Evolutionary conservation across 1,140 invertebrate species (phyloP), one percentile per base, ranked within the genome.

Genomic region (Drosophila mauritiana): DNA sequence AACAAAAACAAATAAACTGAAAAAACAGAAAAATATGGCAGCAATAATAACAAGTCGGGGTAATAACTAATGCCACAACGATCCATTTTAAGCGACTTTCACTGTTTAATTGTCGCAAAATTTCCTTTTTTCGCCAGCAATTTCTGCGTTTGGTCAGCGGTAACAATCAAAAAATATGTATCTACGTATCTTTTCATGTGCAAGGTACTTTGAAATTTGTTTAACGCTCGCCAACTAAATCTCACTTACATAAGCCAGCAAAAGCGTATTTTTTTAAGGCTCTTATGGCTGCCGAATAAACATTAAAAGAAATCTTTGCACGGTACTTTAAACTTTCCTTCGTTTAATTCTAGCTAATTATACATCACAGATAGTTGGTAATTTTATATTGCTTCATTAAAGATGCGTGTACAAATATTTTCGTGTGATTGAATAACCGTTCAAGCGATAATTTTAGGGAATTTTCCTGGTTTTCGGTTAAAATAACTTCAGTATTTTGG

Each of bases 81-180:
- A 73, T 78, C 56, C 79, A 82, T 73, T 84, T 84, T 45, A 73
- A 73, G 64, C 73, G 61, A 85, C 82, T 85, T 85, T 85, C 82
- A 88, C 82, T 85, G 74, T 46, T 74, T 85, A 85, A 85, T 85
- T 85, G 82, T 85, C 83, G 83, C 82, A 56, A 86, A 85, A 78
- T 82, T 82, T 78, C 77, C 61, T 37, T 62, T 48, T 65, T 67
- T 67, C 13, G 68, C 63, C 34, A 20, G 34, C 36, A 80, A 67
- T 83, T 83, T 80, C 53, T 67, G 68, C 61, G 57, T 59, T 51
- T 63, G 42, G 72, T 40, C 72, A 76, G 48, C 51, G 25, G 53
- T 40, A 53, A 48, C 53, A 54, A 48, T 37, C 53, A 56, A 27
- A 56, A 27, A 67, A 70, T 48, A 70, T 70, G 64, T 70, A 70